phyloP scores from a whole-genome alignment of 2,797 vertebrate genomes.

The Sparus aurata region DNA sequence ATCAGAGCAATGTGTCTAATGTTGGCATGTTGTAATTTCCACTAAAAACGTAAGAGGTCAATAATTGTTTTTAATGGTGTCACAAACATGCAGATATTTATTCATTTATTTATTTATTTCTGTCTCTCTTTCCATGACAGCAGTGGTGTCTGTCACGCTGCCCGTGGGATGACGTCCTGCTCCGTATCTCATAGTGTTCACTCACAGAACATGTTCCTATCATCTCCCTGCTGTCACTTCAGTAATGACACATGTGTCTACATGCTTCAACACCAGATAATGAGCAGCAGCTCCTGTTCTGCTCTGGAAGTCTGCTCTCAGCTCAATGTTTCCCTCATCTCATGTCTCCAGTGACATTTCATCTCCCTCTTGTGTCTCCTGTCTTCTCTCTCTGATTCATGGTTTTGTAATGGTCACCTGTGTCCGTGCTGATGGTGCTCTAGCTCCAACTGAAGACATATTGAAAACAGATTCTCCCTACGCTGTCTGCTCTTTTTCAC shows the following conservation, averaged over 20 bases:
- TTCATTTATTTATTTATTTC: neutral
- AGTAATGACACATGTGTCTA: constrained; percentile 28
- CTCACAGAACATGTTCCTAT: neutral
- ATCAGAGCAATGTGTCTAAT: neutral
- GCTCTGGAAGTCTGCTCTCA: constrained; percentile 12
- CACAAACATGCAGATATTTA: neutral
- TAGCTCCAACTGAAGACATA: constrained; percentile 10
- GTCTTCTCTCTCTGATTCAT: constrained; percentile 41
- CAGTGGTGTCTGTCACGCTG: neutral
- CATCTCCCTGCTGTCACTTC: constrained; percentile 4
- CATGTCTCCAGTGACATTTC: constrained; percentile 35
- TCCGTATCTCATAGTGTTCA: neutral
- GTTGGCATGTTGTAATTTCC: neutral
- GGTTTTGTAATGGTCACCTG: constrained; percentile 22
- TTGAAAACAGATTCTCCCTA: neutral
- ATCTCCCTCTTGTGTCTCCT: constrained; percentile 29
- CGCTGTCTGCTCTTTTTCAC: constrained; percentile 27
- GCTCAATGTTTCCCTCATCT: constrained; percentile 42
- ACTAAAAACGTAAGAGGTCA: neutral
- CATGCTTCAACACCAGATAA: constrained; percentile 45
- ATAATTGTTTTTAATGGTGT: too few species aligned
- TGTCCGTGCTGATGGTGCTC: constrained; percentile 3
- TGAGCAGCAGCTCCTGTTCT: constrained; percentile 17
- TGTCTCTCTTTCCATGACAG: neutral
- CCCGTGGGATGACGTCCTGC: neutral